A percentile compares a stretch with the other conserved stretches of the same genome.
phyloP scores from a whole-genome alignment of 1,140 invertebrate species.

The Akabosia matsudoensis region DNA sequence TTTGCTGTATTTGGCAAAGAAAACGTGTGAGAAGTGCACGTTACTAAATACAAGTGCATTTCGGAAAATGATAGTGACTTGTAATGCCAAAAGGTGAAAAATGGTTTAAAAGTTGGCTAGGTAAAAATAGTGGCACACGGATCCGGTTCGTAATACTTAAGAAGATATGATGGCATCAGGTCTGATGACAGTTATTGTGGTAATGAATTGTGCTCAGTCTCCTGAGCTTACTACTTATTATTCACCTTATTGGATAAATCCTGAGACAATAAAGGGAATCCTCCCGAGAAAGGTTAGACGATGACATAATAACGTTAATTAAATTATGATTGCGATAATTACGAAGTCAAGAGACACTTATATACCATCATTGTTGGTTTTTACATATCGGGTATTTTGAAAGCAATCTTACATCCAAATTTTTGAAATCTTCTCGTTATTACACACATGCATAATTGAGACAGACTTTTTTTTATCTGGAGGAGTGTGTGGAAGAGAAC shows the following conservation, averaged over 20 bases:
- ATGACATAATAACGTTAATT: not conserved
- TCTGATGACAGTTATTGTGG: too few species aligned
- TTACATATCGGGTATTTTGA: not conserved
- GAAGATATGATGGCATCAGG: too few species aligned
- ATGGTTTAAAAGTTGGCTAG: too few species aligned
- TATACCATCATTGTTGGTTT: not conserved
- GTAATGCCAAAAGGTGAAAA: not conserved
- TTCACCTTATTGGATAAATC: not conserved
- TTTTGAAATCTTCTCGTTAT: too few species aligned
- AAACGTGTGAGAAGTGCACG: not conserved
- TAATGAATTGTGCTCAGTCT: too few species aligned
- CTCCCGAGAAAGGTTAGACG: not conserved
- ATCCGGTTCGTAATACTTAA: not conserved
- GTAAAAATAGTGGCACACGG: too few species aligned
- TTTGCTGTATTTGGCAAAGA: not conserved
- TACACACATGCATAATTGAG: not conserved
- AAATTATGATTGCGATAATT: not conserved
- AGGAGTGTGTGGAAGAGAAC: not conserved
- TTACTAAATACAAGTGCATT: not conserved
- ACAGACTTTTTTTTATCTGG: not conserved
- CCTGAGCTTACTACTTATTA: too few species aligned
- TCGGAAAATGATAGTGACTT: too few species aligned
- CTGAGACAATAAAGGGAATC: not conserved
- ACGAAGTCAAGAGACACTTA: not conserved
- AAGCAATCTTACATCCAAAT: too few species aligned